Evolutionary conservation across 35 echinoderm and acorn worm species (phyloP), one percentile per base, ranked within the genome.

Genomic region (Anneissia japonica): DNA sequence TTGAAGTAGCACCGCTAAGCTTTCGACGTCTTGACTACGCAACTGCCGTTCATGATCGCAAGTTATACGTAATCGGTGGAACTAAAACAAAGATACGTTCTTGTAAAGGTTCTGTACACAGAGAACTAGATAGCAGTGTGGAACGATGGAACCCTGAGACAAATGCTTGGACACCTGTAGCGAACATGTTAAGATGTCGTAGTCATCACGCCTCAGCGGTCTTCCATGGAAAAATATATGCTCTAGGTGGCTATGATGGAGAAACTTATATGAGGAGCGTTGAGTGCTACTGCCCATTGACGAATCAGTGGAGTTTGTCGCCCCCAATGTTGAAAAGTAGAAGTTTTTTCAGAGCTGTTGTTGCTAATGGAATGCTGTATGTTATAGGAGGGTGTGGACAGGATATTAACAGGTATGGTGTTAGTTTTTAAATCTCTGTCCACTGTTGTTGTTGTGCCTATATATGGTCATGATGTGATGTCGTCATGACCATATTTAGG

Each of bases 341-440:
- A 51, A 94, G 92, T 90, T 94, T 93, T 46, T 99, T 99, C 76
- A 90, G 72, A 31, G 89, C 92, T n/a, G 92, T 90, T 35, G 79
- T 93, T 0, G 81, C 94, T 5, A 92, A 99, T 87, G 96, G 96
- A 0, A 99, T 89, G 77, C 29, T 99, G 28, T 99, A 92, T 90
- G 96, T 92, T 21, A 90, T 99, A 38, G 96, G 96, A 0, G 96
- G 96, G 29, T 99, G 94, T 89, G 96, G 96, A 3, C 96, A 92
- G 26, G 94, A 99, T 55, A 87, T 99, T 12, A 99, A 90, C 72
- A 83, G 84, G 84, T 91, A 32, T 75, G 37, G 4, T 64, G 14
- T 43, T 43, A 14, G 14, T 23, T 64, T 45, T 45, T 45, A 45
- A 45, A 45, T 4, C 40, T 7, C 40, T 45, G 40, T 45, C 40